Conservation (phyloP, 2,797 vertebrate species). For the Mastacembelus armatus region DNA sequence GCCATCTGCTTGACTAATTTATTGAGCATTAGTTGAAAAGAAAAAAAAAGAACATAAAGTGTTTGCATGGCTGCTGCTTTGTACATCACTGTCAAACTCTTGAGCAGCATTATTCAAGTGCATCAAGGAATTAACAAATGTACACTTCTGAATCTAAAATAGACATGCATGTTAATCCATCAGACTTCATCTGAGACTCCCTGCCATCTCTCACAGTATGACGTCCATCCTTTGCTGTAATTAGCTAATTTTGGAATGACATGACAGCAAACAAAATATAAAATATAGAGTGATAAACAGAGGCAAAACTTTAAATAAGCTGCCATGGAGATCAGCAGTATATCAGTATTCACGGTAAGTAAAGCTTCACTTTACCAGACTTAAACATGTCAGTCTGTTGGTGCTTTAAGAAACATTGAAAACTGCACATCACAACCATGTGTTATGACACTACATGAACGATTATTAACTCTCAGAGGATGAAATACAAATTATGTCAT, state of each 20-base stretch:
- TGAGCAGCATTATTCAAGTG: conserved; percentile 54
- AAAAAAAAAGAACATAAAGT: conserved; percentile 19
- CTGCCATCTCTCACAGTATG: conserved; percentile 66
- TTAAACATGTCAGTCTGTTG: conserved; percentile 23
- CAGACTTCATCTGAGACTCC: conserved; percentile 76
- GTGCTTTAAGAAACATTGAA: conserved; percentile 3
- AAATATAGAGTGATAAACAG: conserved; percentile 61
- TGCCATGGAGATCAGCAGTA: conserved; percentile 49
- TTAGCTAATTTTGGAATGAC: conserved; percentile 80
- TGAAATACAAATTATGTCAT: conserved; percentile 8
- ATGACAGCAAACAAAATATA: conserved; percentile 71
- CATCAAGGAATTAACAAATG: conserved; percentile 76
- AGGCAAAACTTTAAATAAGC: conserved; percentile 44
- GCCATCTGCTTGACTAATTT: conserved; percentile 57
- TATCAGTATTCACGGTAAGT: conserved; percentile 17
- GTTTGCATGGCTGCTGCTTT: conserved; percentile 50
- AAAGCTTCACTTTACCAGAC: conserved; percentile 17
- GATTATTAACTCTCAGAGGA: neutral
- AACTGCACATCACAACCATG: conserved; percentile 2
- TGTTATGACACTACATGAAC: neutral
- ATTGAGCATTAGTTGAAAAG: conserved; percentile 25
- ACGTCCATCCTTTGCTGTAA: conserved; percentile 71
- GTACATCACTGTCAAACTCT: conserved; percentile 66
- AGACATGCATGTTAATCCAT: conserved; percentile 79
- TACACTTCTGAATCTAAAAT: conserved; percentile 72